A percentile compares a stretch with the other conserved stretches of the same genome.
phyloP scores from a whole-genome alignment of 2,113 vertebrate species.

The Chaenogobius annularis region DNA sequence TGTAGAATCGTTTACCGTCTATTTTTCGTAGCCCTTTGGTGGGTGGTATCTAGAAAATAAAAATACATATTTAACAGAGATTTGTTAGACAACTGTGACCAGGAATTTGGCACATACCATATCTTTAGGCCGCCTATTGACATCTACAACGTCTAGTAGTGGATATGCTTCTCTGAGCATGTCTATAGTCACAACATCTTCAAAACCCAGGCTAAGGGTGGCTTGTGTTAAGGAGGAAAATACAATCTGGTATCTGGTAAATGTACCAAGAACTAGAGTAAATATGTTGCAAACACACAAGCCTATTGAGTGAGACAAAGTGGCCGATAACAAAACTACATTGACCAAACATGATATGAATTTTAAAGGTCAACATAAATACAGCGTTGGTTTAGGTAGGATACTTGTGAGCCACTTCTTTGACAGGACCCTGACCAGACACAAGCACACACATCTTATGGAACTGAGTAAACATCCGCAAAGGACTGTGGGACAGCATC shows the following conservation, averaged over 20 bases:
- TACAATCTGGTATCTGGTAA: neutral
- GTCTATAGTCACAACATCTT: constrained; percentile 87
- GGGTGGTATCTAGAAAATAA: constrained; percentile 75
- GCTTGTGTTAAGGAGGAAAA: constrained; percentile 54
- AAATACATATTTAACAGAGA: neutral
- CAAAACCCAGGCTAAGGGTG: constrained; percentile 86
- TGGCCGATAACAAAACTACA: constrained; percentile 15
- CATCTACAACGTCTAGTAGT: constrained; percentile 91
- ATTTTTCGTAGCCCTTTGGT: constrained; percentile 81
- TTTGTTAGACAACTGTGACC: neutral
- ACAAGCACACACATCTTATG: constrained; percentile 87
- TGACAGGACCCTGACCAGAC: constrained; percentile 88
- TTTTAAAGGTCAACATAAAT: constrained; percentile 30
- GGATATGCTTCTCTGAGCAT: constrained; percentile 86
- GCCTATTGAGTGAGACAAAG: constrained; percentile 20
- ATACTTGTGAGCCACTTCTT: constrained; percentile 90
- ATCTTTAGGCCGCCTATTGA: constrained; percentile 85
- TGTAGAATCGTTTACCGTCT: constrained; percentile 80
- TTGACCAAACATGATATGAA: constrained; percentile 41
- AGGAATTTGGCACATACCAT: constrained; percentile 67
- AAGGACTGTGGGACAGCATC: constrained; percentile 91
- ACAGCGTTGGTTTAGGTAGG: constrained; percentile 64
- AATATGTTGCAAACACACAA: neutral
- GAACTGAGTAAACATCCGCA: constrained; percentile 86
- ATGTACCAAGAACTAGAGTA: too few relatives aligned